phyloP scores from a whole-genome alignment of 2,888 invertebrate genomes.

The Lithophane socia region DNA sequence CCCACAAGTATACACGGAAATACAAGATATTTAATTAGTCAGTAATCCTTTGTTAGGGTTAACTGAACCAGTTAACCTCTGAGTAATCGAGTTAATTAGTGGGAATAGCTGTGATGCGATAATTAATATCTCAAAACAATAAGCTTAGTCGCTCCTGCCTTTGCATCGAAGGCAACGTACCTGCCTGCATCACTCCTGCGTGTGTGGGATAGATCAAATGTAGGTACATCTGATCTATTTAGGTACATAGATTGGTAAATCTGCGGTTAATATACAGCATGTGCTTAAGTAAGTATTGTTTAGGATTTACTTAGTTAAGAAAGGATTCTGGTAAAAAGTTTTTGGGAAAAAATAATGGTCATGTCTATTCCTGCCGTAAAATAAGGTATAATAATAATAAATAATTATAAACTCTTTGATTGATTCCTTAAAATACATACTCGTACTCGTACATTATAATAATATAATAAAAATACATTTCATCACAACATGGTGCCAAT shows the following conservation, averaged over 20 bases:
- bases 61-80: conserved; percentile 53
- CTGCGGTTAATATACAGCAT: conserved; percentile 1
- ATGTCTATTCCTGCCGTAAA: background rate
- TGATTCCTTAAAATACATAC: too few species aligned
- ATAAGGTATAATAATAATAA: too few species aligned
- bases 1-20: conserved; percentile 15
- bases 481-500: too few species aligned
- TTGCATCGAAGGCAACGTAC: conserved; percentile 5
- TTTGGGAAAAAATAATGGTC: background rate
- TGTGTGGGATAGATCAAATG: conserved; percentile 17
- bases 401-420: too few species aligned
- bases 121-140: conserved; percentile 67
- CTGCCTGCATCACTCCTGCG: background rate
- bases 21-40: conserved; percentile 46
- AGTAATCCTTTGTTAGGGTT: conserved; percentile 52
- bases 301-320: background rate
- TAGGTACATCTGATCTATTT: background rate
- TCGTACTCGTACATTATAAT: too few species aligned
- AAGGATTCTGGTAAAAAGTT: background rate
- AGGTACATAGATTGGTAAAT: conserved; percentile 18
- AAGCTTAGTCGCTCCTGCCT: conserved; percentile 28
- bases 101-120: conserved; percentile 51
- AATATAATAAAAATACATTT: too few species aligned
- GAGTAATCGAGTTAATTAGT: conserved; percentile 56
- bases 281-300: background rate